A percentile compares a stretch with the other conserved stretches of the same genome.
phyloP scores from a whole-genome alignment of 2,113 vertebrate species.

The Dolichallabes microphthalmus region DNA sequence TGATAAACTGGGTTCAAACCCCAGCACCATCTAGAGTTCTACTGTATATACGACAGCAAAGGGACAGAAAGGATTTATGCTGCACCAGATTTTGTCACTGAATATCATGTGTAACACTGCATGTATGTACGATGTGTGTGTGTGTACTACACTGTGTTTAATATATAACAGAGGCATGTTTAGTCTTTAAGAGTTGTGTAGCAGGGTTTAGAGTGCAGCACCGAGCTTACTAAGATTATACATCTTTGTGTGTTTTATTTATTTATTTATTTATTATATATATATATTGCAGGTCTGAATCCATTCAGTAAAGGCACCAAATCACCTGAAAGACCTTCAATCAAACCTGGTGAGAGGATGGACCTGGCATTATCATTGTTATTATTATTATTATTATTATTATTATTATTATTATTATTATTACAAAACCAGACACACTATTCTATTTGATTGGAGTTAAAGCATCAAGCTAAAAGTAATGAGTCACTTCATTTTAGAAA shows the following conservation, averaged over 20 bases:
- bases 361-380: not conserved
- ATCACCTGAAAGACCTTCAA: slow-evolving; percentile 64
- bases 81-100: too few species aligned
- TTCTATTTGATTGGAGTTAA: not conserved
- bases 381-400: too few species aligned
- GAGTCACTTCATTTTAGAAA: not conserved
- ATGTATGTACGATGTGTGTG: too few species aligned
- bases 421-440: too few species aligned
- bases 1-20: too few species aligned
- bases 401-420: too few species aligned
- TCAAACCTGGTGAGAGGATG: slow-evolving; percentile 75
- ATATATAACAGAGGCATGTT: not conserved
- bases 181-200: not conserved
- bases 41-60: too few species aligned
- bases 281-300: slow-evolving; percentile 70
- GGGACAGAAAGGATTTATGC: too few species aligned
- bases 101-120: too few species aligned
- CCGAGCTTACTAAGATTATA: not conserved
- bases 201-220: not conserved
- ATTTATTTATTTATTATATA: not conserved
- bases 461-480: not conserved
- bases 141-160: not conserved
- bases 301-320: slow-evolving; percentile 69
- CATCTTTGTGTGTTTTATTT: not conserved
- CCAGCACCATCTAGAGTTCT: too few species aligned